phyloP scores from a whole-genome alignment of 1,140 invertebrate genomes.

The Lerema accius region DNA sequence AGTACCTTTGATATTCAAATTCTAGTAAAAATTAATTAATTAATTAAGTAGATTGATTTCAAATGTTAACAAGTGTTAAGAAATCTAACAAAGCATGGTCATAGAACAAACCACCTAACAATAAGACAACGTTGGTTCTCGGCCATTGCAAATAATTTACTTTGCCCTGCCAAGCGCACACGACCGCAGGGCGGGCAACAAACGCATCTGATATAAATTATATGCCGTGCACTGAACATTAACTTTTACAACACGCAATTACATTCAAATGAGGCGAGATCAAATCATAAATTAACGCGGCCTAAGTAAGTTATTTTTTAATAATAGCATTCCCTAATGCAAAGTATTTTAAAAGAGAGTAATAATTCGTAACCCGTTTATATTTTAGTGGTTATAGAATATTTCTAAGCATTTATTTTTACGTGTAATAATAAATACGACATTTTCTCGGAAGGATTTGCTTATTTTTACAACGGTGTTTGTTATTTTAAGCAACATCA shows the following conservation, averaged over 20 bases:
- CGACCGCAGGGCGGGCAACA: not conserved
- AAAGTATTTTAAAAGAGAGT: constrained; percentile 1
- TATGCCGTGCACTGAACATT: constrained; percentile 7
- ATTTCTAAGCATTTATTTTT: too few relatives aligned
- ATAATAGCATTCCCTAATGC: too few relatives aligned
- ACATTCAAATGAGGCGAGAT: not conserved
- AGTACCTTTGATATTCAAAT: too few relatives aligned
- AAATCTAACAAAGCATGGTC: not conserved
- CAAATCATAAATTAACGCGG: too few relatives aligned
- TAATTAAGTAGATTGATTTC: too few relatives aligned
- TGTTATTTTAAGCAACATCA: constrained; percentile 43
- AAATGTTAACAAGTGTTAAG: not conserved
- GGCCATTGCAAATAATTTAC: constrained; percentile 9
- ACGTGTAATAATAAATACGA: too few relatives aligned
- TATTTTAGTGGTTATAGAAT: too few relatives aligned
- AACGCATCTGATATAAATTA: not conserved
- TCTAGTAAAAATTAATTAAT: too few relatives aligned
- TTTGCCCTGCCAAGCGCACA: not conserved
- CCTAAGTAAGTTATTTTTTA: too few relatives aligned
- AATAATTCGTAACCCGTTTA: too few relatives aligned
- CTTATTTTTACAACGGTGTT: constrained; percentile 21
- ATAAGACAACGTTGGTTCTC: constrained; percentile 19
- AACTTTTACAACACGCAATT: constrained; percentile 3
- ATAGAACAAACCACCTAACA: not conserved
- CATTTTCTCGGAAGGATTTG: too few relatives aligned